Percentiles rank a stretch among this genome's conserved stretches.
These are phyloP conservation scores for Elaphurus davidianus DNA, from an alignment of 2,113 vertebrate genomes.

Conservation along the genomic window DNA sequence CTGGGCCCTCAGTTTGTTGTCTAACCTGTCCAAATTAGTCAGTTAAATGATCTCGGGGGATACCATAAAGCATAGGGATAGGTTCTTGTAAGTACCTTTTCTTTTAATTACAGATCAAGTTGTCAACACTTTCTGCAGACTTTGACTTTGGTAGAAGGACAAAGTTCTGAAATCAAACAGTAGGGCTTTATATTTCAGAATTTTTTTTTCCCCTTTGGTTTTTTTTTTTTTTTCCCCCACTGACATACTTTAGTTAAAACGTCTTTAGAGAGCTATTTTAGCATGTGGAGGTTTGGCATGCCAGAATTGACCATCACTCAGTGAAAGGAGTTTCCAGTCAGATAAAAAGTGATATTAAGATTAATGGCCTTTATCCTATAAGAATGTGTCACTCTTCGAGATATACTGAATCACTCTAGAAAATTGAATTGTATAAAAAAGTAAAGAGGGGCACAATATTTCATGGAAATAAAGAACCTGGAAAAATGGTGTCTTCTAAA, in stretches of 20 bases:
- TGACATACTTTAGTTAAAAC: constrained; percentile 13
- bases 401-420: constrained; percentile 24
- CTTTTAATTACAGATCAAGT: constrained; percentile 86
- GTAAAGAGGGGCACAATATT: not conserved
- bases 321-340: constrained; percentile 15
- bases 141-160: constrained; percentile 73
- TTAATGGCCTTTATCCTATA: constrained; percentile 37
- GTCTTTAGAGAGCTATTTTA: constrained; percentile 19
- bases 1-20: constrained; percentile 81
- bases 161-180: constrained; percentile 42
- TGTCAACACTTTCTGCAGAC: constrained; percentile 70
- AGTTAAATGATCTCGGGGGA: constrained; percentile 84
- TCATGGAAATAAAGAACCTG: constrained; percentile 29
- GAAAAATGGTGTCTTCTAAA: not conserved
- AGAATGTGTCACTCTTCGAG: not conserved
- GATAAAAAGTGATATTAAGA: constrained; percentile 46
- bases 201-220: not conserved
- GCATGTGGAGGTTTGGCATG: not conserved
- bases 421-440: constrained; percentile 26
- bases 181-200: not conserved
- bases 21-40: constrained; percentile 80
- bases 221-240: not conserved
- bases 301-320: constrained; percentile 10
- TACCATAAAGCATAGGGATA: constrained; percentile 80
- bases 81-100: constrained; percentile 81